Base-by-base conservation (phyloP, 2,888 invertebrate species). In the Mythimna lalbum region DNA sequence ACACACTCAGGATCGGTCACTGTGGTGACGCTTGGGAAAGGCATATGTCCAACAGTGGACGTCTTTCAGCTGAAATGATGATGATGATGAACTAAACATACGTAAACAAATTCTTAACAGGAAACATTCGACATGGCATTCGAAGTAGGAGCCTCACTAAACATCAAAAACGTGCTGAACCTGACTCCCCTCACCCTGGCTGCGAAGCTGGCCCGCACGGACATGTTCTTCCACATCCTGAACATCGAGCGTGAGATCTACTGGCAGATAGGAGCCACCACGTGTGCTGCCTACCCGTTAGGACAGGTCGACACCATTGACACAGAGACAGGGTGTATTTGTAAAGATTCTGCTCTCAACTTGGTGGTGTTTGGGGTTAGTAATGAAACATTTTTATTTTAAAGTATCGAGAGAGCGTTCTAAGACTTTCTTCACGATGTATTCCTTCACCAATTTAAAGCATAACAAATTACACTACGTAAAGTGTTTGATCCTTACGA, bases 351-450 rank as follows among this genome's bases (percentile, higher is more conserved):
- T 0, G 99, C 99, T 0, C 95, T 99, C 33, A 99, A 99, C 96
- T 97, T 99, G 69, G 99, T 99, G 7, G 99, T 99, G 1, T 99
- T 99, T 96, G 99, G 99, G 77, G 99, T 99, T n/a, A n/a, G n/a
- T n/a, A n/a, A n/a, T n/a, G n/a, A n/a, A n/a, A n/a, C n/a, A n/a
- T n/a, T n/a, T n/a, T n/a, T n/a, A n/a, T n/a, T n/a, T n/a, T n/a
- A n/a, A n/a, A n/a, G n/a, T n/a, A n/a, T n/a, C n/a, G n/a, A n/a
- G n/a, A n/a, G n/a, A n/a, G n/a, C n/a, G n/a, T n/a, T n/a, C n/a
- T n/a, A n/a, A n/a, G n/a, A n/a, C n/a, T n/a, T n/a, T n/a, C n/a
- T n/a, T n/a, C n/a, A n/a, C n/a, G n/a, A n/a, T n/a, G n/a, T n/a
- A n/a, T n/a, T n/a, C n/a, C n/a, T n/a, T n/a, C n/a, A n/a, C n/a